Conservation (phyloP, 2,888 invertebrate genomes). For the Drosophila differens region DNA sequence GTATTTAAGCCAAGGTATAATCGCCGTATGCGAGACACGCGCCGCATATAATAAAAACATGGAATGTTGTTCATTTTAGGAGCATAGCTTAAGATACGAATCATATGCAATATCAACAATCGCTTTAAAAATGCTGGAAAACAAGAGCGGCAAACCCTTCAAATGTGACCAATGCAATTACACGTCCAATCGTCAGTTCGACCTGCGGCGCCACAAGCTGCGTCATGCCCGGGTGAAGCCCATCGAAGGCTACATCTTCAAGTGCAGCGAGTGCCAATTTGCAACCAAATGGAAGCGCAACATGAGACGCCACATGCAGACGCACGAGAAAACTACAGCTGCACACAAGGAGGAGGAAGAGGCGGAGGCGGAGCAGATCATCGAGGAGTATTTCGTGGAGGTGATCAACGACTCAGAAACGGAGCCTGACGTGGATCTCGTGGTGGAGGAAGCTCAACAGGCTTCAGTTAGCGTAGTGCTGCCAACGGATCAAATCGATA, state of each 20-base stretch:
- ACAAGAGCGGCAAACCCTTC: slow-evolving; percentile 14
- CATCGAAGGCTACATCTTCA: slow-evolving; percentile 12
- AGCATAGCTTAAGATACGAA: not conserved
- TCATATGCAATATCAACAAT: not conserved
- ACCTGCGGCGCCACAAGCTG: slow-evolving; percentile 42
- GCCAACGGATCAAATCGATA: not conserved
- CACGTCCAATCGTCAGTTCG: slow-evolving; percentile 37
- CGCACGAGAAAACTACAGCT: slow-evolving; percentile 7
- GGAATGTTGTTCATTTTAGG: slow-evolving; percentile 21
- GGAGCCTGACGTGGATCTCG: not conserved
- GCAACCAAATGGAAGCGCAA: slow-evolving; percentile 48
- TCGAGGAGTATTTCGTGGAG: slow-evolving; percentile 46
- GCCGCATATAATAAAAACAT: slow-evolving; percentile 2
- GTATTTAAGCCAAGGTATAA: slow-evolving; percentile 22
- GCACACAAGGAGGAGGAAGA: not conserved
- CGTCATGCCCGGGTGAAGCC: slow-evolving; percentile 31
- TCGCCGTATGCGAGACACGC: not conserved
- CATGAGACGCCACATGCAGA: slow-evolving; percentile 40
- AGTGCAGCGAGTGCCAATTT: slow-evolving; percentile 36
- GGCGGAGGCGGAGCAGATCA: not conserved
- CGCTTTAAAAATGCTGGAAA: slow-evolving; percentile 23
- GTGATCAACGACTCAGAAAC: slow-evolving; percentile 18
- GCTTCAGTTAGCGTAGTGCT: not conserved
- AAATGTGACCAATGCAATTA: slow-evolving; percentile 44
- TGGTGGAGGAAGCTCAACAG: not conserved